Evolutionary conservation across 2,797 vertebrate genomes (phyloP), one percentile per base, ranked within the genome.

Genomic region (Enteromius radiatus): DNA sequence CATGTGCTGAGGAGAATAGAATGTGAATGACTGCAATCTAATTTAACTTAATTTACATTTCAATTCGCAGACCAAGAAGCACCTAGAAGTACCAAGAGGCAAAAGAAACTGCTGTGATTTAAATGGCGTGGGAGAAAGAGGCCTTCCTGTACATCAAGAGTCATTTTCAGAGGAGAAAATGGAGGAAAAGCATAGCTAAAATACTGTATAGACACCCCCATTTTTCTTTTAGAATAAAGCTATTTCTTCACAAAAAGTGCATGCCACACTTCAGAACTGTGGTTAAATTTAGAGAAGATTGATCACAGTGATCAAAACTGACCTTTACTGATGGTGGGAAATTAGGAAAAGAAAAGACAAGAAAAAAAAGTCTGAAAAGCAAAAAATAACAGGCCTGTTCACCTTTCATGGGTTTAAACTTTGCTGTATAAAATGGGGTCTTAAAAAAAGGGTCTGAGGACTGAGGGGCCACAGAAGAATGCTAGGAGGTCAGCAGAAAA

Each of bases 271-370:
- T 41, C 61, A 70, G 63, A 52, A 64, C 84, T 87, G 69, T 69
- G 31, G 31, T 85, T 73, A 91, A 91, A 90, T 82, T 84, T 89
- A 80, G 54, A 65, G 86, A n/a, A 86, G 84, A 90, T 89, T 91
- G 91, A 93, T 93, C 88, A 87, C 76, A 84, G 36, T 85, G 79
- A 93, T 93, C 91, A 92, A 91, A 90, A 91, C 67, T 87, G 91
- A 92, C 90, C 90, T 93, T 92, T 76, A 47, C 54, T 84, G 61
- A 79, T 87, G 89, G 87, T 36, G 82, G 70, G 75, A 54, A 79
- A 23, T 79, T 10, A 74, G 45, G 82, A 73, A 41, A n/a, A 70
- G 49, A 85, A 36, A 73, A 73, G 31, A 12, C 1, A 12, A 43
- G 28, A 43, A 1, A 12, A 43, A 73, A 21, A 61, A 52, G 19